Conservation (phyloP, 2,888 invertebrate genomes). For the Oligia fasciuncula region DNA sequence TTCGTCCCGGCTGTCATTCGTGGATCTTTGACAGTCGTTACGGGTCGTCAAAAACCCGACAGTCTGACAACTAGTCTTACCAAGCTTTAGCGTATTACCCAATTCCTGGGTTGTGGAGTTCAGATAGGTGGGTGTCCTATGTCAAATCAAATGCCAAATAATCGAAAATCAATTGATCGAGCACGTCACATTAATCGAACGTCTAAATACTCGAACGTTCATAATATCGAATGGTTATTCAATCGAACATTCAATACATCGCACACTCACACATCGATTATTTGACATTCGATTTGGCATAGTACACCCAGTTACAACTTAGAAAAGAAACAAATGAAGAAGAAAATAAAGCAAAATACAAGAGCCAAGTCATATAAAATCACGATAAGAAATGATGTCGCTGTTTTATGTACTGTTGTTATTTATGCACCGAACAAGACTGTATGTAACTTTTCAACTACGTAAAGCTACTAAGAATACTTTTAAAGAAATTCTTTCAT, state of each 20-base stretch:
- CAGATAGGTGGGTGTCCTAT: background rate
- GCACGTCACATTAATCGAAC: too few species aligned
- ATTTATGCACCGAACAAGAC: slow-evolving; percentile 43
- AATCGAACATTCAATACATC: too few species aligned
- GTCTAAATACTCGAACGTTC: too few species aligned
- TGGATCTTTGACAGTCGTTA: background rate
- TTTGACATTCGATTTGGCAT: too few species aligned
- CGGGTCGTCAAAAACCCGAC: background rate
- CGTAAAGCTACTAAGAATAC: slow-evolving; percentile 44
- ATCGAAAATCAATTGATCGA: too few species aligned
- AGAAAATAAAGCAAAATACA: slow-evolving; percentile 31
- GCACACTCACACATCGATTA: too few species aligned
- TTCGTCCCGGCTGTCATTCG: background rate
- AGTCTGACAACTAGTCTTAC: background rate
- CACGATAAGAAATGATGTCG: slow-evolving; percentile 38
- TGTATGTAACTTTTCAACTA: slow-evolving; percentile 43
- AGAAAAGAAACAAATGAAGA: background rate
- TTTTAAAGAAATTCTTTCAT: slow-evolving; percentile 52
- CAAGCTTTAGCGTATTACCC: background rate
- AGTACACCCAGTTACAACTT: too few species aligned
- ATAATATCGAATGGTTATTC: too few species aligned
- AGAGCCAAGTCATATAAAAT: slow-evolving; percentile 31
- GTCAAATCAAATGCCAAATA: too few species aligned
- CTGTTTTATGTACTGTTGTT: slow-evolving; percentile 40
- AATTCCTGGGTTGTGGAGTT: background rate